Base-by-base conservation (phyloP, 2,888 invertebrate species). In the Ochropacha duplaris region DNA sequence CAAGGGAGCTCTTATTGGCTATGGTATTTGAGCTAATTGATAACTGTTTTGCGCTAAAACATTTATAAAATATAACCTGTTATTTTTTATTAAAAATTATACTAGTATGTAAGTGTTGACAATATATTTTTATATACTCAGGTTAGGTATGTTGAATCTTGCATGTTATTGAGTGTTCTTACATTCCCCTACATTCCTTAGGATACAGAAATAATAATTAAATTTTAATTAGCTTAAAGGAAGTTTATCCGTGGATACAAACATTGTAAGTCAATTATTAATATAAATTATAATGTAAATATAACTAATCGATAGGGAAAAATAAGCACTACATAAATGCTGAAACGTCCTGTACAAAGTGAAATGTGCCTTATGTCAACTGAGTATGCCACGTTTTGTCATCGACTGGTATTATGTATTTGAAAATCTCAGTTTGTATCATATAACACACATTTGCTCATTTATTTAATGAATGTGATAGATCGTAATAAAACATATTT, bases 401-500 rank as follows among this genome's bases (percentile, higher is more conserved):
- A 22, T 12, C 5, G 31, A 52, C 19, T 49, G n/a, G 14, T 36
- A 36, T 14, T 1, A 16, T 44, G 8, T 44, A n/a, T 19, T 6
- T 0, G 19, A 44, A 44, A 44, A 44, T 19, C 44, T 44, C 44
- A 0, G 19, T 44, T 36, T 36, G 54, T 26, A 58, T 54, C 22
- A 50, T 57, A 65, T 69, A n/a, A 68, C 65, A 66, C 67, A 64
- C 54, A 55, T 71, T 71, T 73, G 73, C 76, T 79, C 70, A 77
- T 71, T 62, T 60, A 67, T 36, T 36, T 36, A 36, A 58, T 54
- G 66, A 16, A 75, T 79, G 80, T 79, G 79, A 83, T 83, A 72
- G 69, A 72, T 69, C 64, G 69, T 77, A 76, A 79, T 77, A 44
- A 76, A 70, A 77, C n/a, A n/a, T 81, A 79, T 82, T 83, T 84